These are phyloP conservation scores for Aphis craccivora DNA, from an alignment of 1,140 invertebrate species.

Conservation along the genomic window DNA sequence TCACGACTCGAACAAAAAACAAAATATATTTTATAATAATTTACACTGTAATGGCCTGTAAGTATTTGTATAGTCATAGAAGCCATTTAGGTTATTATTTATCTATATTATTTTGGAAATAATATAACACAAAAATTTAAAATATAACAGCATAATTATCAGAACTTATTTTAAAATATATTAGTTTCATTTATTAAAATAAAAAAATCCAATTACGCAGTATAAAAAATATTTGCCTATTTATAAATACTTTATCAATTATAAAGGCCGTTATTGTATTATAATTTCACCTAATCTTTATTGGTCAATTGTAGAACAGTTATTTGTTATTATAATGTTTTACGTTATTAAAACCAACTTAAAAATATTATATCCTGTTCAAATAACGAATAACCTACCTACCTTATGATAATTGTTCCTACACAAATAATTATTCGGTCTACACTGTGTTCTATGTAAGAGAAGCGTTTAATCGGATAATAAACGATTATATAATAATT, in stretches of 20 bases:
- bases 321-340: neutral
- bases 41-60: too few species aligned
- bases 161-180: neutral
- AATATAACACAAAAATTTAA: too few species aligned
- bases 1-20: too few species aligned
- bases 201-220: neutral
- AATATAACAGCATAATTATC: neutral
- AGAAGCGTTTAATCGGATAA: neutral
- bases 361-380: neutral
- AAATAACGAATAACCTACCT: neutral
- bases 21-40: too few species aligned
- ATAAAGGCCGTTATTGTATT: too few species aligned
- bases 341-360: neutral
- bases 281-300: neutral
- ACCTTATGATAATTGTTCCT: neutral
- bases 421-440: neutral
- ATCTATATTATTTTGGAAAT: neutral
- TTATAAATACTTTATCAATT: too few species aligned
- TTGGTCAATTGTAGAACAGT: neutral
- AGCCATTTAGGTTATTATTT: neutral
- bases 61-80: too few species aligned
- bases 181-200: neutral
- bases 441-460: neutral
- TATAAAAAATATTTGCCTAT: too few species aligned
- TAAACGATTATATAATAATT: neutral